Evolutionary conservation across 2,113 vertebrate species (phyloP).

Genomic region (Leucopsar rothschildi): DNA sequence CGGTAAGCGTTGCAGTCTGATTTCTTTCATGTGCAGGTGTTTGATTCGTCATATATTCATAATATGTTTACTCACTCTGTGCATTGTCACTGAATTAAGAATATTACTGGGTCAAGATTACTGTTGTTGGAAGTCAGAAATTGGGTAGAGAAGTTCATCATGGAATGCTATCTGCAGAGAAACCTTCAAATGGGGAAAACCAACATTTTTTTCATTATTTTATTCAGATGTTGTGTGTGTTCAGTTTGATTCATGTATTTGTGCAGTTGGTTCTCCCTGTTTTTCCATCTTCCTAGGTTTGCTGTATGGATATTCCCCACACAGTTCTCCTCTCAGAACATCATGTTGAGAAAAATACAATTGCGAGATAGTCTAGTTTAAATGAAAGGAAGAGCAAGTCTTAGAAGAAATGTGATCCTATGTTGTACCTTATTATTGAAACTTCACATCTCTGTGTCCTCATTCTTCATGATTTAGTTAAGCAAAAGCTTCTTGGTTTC

Average conservation of each 20-base stretch:
- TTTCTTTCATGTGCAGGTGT: neutral
- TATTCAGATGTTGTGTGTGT: neutral
- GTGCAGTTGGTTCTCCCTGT: neutral
- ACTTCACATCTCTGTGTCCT: neutral
- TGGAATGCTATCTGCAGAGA: neutral
- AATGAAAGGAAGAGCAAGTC: neutral
- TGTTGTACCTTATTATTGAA: neutral
- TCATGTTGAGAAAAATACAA: neutral
- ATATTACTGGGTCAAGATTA: neutral
- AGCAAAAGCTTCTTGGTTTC: neutral
- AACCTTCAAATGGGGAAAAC: neutral
- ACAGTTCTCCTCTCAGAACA: neutral
- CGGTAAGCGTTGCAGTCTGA: neutral
- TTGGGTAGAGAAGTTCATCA: neutral
- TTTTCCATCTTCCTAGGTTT: neutral
- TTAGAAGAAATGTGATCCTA: neutral
- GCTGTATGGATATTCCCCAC: neutral
- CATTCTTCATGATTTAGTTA: neutral
- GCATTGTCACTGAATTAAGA: neutral
- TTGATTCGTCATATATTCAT: neutral
- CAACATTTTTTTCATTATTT: neutral
- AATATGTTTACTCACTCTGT: neutral
- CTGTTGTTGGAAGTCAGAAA: neutral
- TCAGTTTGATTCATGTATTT: neutral
- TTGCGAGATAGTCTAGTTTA: neutral